Evolutionary conservation across 2,113 vertebrate genomes (phyloP).

Genomic region (Scatophagus argus): DNA sequence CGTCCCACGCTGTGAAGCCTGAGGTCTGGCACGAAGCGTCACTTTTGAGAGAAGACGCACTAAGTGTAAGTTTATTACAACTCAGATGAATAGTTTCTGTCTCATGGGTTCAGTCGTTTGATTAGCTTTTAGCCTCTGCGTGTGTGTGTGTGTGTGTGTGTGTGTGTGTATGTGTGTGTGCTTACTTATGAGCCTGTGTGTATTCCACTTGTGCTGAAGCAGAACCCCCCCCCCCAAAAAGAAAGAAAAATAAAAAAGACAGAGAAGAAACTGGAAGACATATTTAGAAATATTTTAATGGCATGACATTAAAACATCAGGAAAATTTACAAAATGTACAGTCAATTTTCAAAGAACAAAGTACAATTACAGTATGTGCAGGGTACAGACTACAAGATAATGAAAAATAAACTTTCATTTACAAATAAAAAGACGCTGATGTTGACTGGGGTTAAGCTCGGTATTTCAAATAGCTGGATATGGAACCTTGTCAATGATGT

Average conservation of each 20-base stretch:
- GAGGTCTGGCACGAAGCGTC: constrained; percentile 41
- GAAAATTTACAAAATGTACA: constrained; percentile 3
- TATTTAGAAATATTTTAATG: constrained; percentile 63
- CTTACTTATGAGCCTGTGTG: constrained; percentile 10
- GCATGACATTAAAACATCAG: background rate
- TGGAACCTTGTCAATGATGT: constrained; percentile 72
- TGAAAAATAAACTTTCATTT: background rate
- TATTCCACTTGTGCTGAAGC: background rate
- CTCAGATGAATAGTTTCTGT: constrained; percentile 46
- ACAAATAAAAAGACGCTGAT: background rate
- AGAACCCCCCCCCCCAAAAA: no score
- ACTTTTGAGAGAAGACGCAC: constrained; percentile 17
- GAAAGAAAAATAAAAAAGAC: background rate
- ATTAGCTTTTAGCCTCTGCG: constrained; percentile 27
- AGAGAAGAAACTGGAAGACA: constrained; percentile 13
- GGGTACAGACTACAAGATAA: background rate
- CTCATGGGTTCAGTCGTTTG: constrained; percentile 54
- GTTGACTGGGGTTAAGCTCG: background rate
- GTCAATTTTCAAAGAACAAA: background rate
- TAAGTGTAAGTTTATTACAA: constrained; percentile 50
- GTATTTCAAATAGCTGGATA: constrained; percentile 47
- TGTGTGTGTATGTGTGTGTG: constrained; percentile 7
- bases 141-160: constrained; percentile 21
- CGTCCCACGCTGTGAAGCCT: constrained; percentile 50
- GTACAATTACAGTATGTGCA: background rate